Base-by-base conservation (phyloP, 2,113 vertebrate species). In the Todiramphus saurophagus region DNA sequence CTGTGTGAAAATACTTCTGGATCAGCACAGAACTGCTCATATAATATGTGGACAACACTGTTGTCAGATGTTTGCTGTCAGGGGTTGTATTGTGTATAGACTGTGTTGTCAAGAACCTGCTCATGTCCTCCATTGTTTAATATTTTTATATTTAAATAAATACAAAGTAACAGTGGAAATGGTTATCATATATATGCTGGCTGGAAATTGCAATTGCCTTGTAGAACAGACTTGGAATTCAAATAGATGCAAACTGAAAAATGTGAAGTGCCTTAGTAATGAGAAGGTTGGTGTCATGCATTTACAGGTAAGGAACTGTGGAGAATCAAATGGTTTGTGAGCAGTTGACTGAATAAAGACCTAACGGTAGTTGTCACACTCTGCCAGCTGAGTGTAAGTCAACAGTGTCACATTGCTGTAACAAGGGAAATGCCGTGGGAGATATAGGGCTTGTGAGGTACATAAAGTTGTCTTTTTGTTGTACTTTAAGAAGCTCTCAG, bases 361-460 rank as follows among this genome's bases (percentile, higher is more conserved):
- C 20, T 35, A 50, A 17, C 18, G 20, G 55, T 30, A 56, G 28
- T 15, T 62, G 53, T 56, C 12, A 17, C 31, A 11, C 5, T 9
- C 21, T 63, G 73, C 33, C 55, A 37, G n/a, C n/a, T 74, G 53
- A 62, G 23, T 39, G 43, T 33, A 53, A 50, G 48, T 56, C 62
- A 63, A 9, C 14, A 50, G 8, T 6, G 8, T 58, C 55, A 25
- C 19, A 3, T 74, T 75, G 13, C 55, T 50, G 27, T n/a, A 44
- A 21, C 8, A 50, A 25, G 43, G 41, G 74, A 68, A 12, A 21
- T 0, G 1, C 37, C 0, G 1, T 14, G 13, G 46, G 39, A 17
- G 20, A 20, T 20, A 33, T 35, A 39, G 74, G 37, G 27, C 16
- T n/a, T 63, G 16, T 28, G 35, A 84, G 55, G 41, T 68, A 30